Evolutionary conservation across 2,888 invertebrate species (phyloP).

Genomic region (Phortica okadai): DNA sequence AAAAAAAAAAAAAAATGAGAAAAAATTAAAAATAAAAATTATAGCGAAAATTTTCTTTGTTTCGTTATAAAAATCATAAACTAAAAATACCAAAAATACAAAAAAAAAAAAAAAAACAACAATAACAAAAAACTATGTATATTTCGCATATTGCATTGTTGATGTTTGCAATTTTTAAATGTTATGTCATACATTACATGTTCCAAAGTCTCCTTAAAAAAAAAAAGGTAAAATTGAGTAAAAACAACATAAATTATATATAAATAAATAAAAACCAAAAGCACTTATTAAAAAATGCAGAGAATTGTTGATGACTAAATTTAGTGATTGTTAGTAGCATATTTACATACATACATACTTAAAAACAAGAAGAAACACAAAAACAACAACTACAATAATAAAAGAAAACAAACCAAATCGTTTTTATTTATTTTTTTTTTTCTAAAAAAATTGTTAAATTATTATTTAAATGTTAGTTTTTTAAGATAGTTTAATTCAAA

Average conservation of each 20-base stretch:
- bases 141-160: neutral
- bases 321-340: conserved; percentile 26
- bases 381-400: neutral
- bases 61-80: conserved; percentile 13
- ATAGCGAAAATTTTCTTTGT: too few species aligned
- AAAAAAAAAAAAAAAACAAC: too few species aligned
- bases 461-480: neutral
- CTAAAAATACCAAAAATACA: conserved; percentile 32
- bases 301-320: conserved; percentile 22
- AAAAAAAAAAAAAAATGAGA: conserved; percentile 43
- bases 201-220: too few species aligned
- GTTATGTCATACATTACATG: too few species aligned
- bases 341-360: conserved; percentile 40
- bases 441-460: conserved; percentile 47
- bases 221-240: too few species aligned
- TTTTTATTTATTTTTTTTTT: conserved; percentile 33
- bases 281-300: conserved; percentile 64
- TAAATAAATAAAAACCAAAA: conserved; percentile 45
- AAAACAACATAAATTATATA: neutral
- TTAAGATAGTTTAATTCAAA: neutral
- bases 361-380: conserved; percentile 36
- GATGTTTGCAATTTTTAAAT: conserved; percentile 3
- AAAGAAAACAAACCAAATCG: conserved; percentile 22
- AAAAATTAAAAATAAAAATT: conserved; percentile 27
- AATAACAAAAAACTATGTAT: too few species aligned